Conservation (phyloP, 2,113 vertebrate genomes). For the Procavia capensis region DNA sequence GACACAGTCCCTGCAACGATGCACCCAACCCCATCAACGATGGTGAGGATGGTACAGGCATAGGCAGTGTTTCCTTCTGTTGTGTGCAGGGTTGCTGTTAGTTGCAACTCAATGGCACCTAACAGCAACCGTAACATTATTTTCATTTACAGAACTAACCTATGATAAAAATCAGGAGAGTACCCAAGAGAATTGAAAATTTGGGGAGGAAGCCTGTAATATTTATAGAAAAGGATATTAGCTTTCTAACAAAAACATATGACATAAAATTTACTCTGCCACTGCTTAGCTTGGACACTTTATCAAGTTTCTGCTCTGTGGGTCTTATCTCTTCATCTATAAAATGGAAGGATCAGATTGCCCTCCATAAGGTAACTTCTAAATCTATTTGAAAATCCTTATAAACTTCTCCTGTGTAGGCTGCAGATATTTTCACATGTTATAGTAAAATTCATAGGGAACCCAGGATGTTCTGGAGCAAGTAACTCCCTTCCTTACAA, state of each 20-base stretch:
- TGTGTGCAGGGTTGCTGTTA: too few relatives aligned
- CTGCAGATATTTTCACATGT: neutral
- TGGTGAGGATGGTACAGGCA: too few relatives aligned
- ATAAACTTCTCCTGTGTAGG: neutral
- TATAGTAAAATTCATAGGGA: neutral
- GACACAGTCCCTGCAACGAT: too few relatives aligned
- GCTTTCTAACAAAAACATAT: neutral
- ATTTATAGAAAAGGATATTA: neutral
- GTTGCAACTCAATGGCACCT: too few relatives aligned
- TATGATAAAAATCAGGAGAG: neutral
- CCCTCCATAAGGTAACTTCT: neutral
- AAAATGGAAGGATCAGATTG: neutral
- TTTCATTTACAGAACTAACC: neutral
- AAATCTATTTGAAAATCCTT: neutral
- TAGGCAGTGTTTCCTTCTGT: too few relatives aligned
- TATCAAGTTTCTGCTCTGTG: neutral
- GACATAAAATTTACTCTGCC: neutral
- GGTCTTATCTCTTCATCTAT: neutral
- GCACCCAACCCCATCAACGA: too few relatives aligned
- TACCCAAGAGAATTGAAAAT: neutral
- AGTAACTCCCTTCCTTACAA: neutral
- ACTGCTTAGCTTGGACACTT: neutral
- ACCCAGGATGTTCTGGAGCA: neutral
- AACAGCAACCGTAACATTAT: too few relatives aligned
- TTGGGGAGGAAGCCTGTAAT: neutral